A percentile compares a stretch with the other conserved stretches of the same genome.
These are phyloP conservation scores for Drosophila greeni DNA, from an alignment of 2,888 invertebrate species.

Conservation along the genomic window DNA sequence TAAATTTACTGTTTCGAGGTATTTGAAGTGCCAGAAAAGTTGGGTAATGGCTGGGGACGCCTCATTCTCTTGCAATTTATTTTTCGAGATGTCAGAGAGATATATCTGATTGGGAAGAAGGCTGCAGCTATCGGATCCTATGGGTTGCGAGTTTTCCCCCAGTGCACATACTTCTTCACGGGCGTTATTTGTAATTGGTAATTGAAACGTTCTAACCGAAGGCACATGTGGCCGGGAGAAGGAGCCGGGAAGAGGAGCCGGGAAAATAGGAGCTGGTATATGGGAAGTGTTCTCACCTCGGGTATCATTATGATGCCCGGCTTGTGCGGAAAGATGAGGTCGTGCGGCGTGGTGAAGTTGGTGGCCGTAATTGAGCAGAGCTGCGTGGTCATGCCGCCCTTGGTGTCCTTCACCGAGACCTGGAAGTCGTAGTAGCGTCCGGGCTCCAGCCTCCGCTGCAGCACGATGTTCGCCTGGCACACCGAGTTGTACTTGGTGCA, in stretches of 20 bases:
- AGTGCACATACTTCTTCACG: constrained; percentile 19
- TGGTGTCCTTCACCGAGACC: constrained; percentile 85
- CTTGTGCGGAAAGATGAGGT: constrained; percentile 89
- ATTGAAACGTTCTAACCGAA: constrained; percentile 33
- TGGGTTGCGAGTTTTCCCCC: not conserved
- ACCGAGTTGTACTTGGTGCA: constrained; percentile 92
- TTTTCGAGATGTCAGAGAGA: not conserved
- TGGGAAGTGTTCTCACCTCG: constrained; percentile 81
- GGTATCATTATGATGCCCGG: constrained; percentile 87
- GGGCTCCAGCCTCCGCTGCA: constrained; percentile 86
- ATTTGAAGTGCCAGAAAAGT: constrained; percentile 6
- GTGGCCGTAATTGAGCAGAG: constrained; percentile 90
- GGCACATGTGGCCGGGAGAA: constrained; percentile 18
- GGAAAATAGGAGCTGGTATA: not conserved
- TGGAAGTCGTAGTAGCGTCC: constrained; percentile 92
- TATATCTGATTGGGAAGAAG: not conserved
- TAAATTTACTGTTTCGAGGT: constrained; percentile 2
- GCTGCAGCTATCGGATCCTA: not conserved
- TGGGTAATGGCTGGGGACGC: not conserved
- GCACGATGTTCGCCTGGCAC: constrained; percentile 92
- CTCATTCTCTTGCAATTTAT: not conserved
- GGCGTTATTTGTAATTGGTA: constrained; percentile 30
- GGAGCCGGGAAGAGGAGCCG: not conserved
- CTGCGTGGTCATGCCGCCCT: constrained; percentile 86
- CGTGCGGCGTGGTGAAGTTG: constrained; percentile 90